Percentiles rank a stretch among this genome's conserved stretches.
Evolutionary conservation across 2,888 invertebrate species (phyloP).

Genomic region (Aphodius granarius): DNA sequence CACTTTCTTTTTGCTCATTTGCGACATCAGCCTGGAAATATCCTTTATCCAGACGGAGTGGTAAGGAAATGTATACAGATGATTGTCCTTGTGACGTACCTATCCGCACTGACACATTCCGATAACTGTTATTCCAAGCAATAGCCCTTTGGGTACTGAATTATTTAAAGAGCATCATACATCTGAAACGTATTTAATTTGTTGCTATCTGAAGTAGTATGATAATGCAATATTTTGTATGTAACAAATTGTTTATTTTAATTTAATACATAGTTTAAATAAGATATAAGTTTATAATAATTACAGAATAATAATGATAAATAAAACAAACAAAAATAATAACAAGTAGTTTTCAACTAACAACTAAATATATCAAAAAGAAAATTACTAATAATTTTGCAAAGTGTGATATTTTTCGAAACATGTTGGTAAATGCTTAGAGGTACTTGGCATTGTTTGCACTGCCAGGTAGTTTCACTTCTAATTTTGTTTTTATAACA

Average conservation of each 20-base stretch:
- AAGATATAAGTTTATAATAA: not conserved
- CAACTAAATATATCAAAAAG: too few species aligned
- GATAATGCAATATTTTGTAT: not conserved
- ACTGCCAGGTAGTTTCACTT: conserved; percentile 29
- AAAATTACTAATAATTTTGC: conserved; percentile 29
- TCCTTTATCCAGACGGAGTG: too few species aligned
- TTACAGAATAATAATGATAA: not conserved
- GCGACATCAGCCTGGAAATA: too few species aligned
- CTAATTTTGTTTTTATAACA: conserved; percentile 29
- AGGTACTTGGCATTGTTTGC: conserved; percentile 25
- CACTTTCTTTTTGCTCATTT: too few species aligned
- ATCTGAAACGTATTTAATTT: not conserved
- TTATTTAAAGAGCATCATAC: not conserved
- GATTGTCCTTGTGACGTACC: too few species aligned
- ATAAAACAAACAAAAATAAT: not conserved
- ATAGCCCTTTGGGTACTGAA: not conserved
- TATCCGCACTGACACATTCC: too few species aligned
- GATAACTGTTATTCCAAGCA: too few species aligned
- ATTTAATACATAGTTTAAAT: too few species aligned
- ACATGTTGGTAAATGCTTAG: conserved; percentile 31
- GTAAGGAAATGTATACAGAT: too few species aligned
- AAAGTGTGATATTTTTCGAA: conserved; percentile 30
- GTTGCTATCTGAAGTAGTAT: not conserved
- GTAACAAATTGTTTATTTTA: not conserved
- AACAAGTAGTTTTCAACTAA: not conserved